Evolutionary conservation across 2,113 vertebrate species (phyloP).

Genomic region (Dipodomys stephensi): DNA sequence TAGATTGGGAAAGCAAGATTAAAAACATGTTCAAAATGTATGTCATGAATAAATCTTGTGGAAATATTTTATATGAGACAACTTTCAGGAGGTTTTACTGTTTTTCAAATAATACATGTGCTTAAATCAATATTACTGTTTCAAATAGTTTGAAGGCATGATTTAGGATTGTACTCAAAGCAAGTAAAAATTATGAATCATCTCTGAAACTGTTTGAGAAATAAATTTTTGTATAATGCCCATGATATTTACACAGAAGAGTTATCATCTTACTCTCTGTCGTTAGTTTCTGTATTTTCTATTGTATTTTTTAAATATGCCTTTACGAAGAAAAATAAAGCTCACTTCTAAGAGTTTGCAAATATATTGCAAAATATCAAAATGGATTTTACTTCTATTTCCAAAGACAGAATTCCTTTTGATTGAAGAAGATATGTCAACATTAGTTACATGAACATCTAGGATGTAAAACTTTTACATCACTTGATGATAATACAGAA

Average conservation of each 20-base stretch:
- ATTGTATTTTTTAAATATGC: not conserved
- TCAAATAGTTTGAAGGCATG: not conserved
- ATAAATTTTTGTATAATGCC: not conserved
- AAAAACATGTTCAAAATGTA: not conserved
- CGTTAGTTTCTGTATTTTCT: not conserved
- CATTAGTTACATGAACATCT: not conserved
- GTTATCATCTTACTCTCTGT: not conserved
- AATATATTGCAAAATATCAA: not conserved
- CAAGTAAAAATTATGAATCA: not conserved
- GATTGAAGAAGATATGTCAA: not conserved
- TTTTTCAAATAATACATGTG: not conserved
- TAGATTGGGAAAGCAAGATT: not conserved
- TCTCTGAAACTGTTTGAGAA: too few relatives aligned
- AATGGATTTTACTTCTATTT: not conserved
- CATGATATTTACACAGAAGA: not conserved
- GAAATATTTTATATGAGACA: not conserved
- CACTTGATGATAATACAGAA: too few relatives aligned
- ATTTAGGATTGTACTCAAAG: not conserved
- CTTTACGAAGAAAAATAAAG: not conserved
- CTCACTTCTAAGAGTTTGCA: not conserved
- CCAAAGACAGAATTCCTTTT: not conserved
- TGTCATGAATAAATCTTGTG: not conserved
- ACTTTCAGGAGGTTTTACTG: not conserved
- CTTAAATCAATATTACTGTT: not conserved
- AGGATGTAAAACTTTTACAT: not conserved